Evolutionary conservation across 2,113 vertebrate genomes (phyloP), one percentile per base, ranked within the genome.

Genomic region (Leptobrachium ailaonicum): DNA sequence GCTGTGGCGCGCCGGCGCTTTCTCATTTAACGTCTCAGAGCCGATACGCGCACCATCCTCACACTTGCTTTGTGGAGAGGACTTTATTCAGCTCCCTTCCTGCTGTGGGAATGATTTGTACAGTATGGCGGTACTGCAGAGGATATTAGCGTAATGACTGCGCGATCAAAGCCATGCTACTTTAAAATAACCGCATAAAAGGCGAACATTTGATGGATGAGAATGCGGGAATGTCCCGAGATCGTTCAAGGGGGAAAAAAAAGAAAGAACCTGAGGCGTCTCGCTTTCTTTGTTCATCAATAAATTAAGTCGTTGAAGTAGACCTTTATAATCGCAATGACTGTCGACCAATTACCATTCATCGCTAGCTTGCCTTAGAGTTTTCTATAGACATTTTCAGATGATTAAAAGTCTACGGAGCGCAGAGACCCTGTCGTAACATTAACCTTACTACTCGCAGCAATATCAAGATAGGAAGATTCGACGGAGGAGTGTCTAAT

Each of bases 61-160:
- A 40, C 40, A n/a, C 20, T 32, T 40, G 20, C 50, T 68, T 77
- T 77, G 63, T 68, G 45, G 20, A 77, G 56, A 50, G 67, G 67
- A 68, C 68, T 10, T 60, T 60, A 11, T 60, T 12, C 68, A 40
- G 67, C 76, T 2, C 53, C 41, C 41, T 6, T 32, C 76, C 66
- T 44, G 76, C 76, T 77, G 76, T 60, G 66, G 53, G 42, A 47
- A 13, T 70, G 76, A 70, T 77, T 70, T 69, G 66, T 32, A 10
- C 66, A 42, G 41, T 71, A 77, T 77, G 76, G 68, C 70, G 60
- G 70, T 60, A 50, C 20, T 0, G 67, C 2, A 13, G 54, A 62
- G 45, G 54, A 77, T 70, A 77, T 77, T 77, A 43, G 60, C 69
- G 70, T 77, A 77, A 77, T 70, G 41, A 41, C 54, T 41, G 76